Conservation (phyloP, 2,113 vertebrate species). For the Laterallus jamaicensis region DNA sequence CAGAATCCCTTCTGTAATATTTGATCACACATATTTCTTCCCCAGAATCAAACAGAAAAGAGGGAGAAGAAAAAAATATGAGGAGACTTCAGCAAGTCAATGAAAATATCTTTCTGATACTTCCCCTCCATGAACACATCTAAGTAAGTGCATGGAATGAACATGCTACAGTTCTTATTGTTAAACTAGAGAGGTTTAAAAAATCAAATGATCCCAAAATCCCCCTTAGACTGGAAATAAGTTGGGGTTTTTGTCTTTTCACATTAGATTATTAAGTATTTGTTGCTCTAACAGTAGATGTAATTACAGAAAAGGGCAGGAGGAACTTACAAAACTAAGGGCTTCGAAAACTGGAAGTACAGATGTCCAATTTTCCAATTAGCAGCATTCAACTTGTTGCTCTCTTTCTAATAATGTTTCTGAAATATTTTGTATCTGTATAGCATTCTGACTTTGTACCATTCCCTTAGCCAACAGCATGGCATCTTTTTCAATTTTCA, state of each 20-base stretch:
- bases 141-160: neutral
- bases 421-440: neutral
- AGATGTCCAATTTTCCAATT: neutral
- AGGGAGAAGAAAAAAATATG: neutral
- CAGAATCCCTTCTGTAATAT: neutral
- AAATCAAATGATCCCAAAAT: neutral
- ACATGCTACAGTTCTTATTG: neutral
- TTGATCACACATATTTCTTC: neutral
- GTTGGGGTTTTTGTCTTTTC: neutral
- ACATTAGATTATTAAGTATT: neutral
- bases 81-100: neutral
- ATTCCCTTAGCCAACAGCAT: neutral
- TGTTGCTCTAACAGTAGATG: neutral
- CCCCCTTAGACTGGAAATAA: neutral
- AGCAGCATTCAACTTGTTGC: neutral
- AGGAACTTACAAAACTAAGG: neutral
- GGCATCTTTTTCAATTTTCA: neutral
- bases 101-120: neutral
- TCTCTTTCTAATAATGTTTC: neutral
- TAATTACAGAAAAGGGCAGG: neutral
- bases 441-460: neutral
- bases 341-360: neutral
- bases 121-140: neutral
- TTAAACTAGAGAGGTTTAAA: neutral
- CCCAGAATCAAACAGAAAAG: neutral